These are phyloP conservation scores for Fopius arisanus DNA, from an alignment of 1,140 invertebrate genomes.

Conservation along the genomic window DNA sequence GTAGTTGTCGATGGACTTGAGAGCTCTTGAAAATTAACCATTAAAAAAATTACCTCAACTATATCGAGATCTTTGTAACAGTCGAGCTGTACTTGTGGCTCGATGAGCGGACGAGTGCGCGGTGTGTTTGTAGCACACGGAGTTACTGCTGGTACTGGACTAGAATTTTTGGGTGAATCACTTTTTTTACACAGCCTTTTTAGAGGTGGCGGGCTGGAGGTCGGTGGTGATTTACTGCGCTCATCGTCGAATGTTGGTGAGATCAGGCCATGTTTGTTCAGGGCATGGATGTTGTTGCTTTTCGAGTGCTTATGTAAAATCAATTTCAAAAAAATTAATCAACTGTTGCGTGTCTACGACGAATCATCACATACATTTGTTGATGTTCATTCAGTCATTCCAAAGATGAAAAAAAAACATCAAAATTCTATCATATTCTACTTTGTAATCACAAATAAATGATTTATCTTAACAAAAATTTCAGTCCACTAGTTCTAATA, in stretches of 20 bases:
- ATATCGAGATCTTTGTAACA: constrained; percentile 64
- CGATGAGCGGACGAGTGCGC: constrained; percentile 60
- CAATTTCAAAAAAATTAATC: not conserved
- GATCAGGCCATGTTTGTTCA: constrained; percentile 60
- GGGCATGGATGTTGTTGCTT: constrained; percentile 60
- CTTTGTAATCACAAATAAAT: too few relatives aligned
- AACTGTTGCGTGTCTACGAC: not conserved
- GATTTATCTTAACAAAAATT: too few relatives aligned
- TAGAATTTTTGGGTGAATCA: constrained; percentile 65
- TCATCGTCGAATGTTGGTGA: constrained; percentile 64
- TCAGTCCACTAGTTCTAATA: too few relatives aligned
- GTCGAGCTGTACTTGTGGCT: constrained; percentile 64
- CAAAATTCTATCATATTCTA: constrained; percentile 5
- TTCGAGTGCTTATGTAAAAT: constrained; percentile 54
- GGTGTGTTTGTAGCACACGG: constrained; percentile 51
- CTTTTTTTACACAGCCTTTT: constrained; percentile 66
- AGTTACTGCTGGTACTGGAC: constrained; percentile 58
- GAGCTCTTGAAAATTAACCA: not conserved
- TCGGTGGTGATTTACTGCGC: constrained; percentile 60
- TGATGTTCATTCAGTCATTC: too few relatives aligned
- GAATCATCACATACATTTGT: not conserved
- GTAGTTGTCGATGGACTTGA: too few relatives aligned
- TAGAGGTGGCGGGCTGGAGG: constrained; percentile 61
- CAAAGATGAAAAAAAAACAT: not conserved
- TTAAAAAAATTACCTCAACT: constrained; percentile 55